These are phyloP conservation scores for Acromyrmex echinatior DNA, from an alignment of 1,140 invertebrate species.

Conservation along the genomic window DNA sequence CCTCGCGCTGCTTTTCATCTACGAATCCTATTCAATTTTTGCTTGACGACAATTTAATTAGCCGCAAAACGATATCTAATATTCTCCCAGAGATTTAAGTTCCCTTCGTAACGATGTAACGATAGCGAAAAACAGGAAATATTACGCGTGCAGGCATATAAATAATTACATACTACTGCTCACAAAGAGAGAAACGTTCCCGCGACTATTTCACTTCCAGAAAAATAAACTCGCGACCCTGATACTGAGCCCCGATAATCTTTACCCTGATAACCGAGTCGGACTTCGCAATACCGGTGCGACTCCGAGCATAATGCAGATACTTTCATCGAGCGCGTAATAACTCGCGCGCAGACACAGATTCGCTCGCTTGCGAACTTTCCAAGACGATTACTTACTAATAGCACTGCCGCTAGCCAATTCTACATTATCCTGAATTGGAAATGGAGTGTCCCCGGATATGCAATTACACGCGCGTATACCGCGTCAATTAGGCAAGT, in stretches of 20 bases:
- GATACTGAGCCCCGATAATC: constrained; percentile 12
- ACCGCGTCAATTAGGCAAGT: constrained; percentile 76
- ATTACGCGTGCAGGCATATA: background rate
- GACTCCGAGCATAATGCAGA: constrained; percentile 1
- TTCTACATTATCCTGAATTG: constrained; percentile 66
- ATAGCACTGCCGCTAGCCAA: constrained; percentile 11
- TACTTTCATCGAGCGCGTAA: constrained; percentile 9
- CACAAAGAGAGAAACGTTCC: constrained; percentile 4
- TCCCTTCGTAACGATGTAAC: background rate
- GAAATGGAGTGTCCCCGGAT: constrained; percentile 57
- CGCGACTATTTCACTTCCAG: background rate
- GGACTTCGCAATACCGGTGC: background rate
- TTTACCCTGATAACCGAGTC: background rate
- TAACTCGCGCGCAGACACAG: background rate
- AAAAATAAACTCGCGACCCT: constrained; percentile 13
- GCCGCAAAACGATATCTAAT: background rate
- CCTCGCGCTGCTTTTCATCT: background rate
- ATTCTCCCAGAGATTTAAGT: background rate
- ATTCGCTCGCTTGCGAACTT: constrained; percentile 44
- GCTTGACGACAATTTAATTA: constrained; percentile 20
- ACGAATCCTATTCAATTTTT: constrained; percentile 1
- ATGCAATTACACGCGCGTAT: constrained; percentile 69
- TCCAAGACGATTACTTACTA: constrained; percentile 52
- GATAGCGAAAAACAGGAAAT: background rate
- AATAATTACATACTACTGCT: background rate